A percentile compares a stretch with the other conserved stretches of the same genome.
Conservation (phyloP, 2,888 invertebrate species). For the Hemithea aestivaria region DNA sequence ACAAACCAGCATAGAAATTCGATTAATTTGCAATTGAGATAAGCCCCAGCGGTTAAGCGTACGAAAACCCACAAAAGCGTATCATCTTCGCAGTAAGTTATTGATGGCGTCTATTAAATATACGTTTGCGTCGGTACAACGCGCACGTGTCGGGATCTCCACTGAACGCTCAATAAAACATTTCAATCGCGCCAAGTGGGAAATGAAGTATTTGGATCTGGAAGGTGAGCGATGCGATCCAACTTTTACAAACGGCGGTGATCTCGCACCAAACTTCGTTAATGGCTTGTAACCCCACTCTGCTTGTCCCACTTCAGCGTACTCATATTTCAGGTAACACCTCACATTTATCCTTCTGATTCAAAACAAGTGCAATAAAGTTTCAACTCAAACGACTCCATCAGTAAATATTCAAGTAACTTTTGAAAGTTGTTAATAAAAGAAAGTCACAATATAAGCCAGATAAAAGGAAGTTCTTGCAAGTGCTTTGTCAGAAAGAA, state of each 20-base stretch:
- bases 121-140: constrained; percentile 56
- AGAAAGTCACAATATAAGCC: constrained; percentile 16
- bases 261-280: constrained; percentile 37
- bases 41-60: constrained; percentile 59
- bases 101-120: constrained; percentile 78
- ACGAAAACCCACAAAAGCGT: constrained; percentile 62
- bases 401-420: constrained; percentile 10
- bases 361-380: background rate
- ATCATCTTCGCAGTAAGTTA: constrained; percentile 71
- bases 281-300: constrained; percentile 27
- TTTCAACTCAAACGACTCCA: background rate
- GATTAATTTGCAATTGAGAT: constrained; percentile 77
- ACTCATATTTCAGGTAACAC: constrained; percentile 4
- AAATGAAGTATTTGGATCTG: constrained; percentile 64
- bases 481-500: constrained; percentile 19
- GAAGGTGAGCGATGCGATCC: constrained; percentile 51
- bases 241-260: constrained; percentile 40
- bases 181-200: constrained; percentile 67
- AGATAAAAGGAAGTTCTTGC: constrained; percentile 17
- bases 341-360: background rate
- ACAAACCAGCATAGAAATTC: constrained; percentile 60
- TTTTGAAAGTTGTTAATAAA: constrained; percentile 11
- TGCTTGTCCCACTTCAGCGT: constrained; percentile 9
- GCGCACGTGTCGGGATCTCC: constrained; percentile 46
- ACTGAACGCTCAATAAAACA: constrained; percentile 66